Percentiles rank a stretch among this genome's conserved stretches.
Evolutionary conservation across 2,797 vertebrate genomes (phyloP).

Genomic region (Jordanella pulchra): DNA sequence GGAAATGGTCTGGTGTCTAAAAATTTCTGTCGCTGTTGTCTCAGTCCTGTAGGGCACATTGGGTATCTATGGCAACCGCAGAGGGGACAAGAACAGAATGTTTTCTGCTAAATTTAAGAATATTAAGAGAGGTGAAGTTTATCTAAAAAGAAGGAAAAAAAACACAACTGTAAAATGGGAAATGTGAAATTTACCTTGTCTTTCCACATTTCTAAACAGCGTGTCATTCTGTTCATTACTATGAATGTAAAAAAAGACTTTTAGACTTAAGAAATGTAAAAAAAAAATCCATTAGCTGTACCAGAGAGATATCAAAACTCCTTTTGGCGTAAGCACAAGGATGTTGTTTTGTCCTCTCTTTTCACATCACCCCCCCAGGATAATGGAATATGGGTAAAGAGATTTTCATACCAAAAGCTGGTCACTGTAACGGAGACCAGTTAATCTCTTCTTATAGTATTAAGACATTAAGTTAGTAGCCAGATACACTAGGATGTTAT

Average conservation of each 20-base stretch:
- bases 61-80: slow-evolving; percentile 69
- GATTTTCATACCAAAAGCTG: slow-evolving; percentile 53
- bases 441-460: slow-evolving; percentile 71
- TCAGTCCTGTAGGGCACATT: slow-evolving; percentile 43
- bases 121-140: slow-evolving; percentile 25
- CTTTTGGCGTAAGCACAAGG: slow-evolving; percentile 41
- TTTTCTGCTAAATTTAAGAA: slow-evolving; percentile 32
- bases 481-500: slow-evolving; percentile 63
- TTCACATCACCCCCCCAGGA: slow-evolving; percentile 27
- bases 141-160: slow-evolving; percentile 33
- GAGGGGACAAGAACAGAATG: slow-evolving; percentile 35
- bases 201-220: slow-evolving; percentile 9
- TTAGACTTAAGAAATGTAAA: slow-evolving; percentile 14
- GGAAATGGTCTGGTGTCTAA: slow-evolving; percentile 36
- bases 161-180: slow-evolving; percentile 2
- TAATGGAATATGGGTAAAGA: slow-evolving; percentile 42
- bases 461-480: slow-evolving; percentile 63
- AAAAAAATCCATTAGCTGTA: too few species aligned
- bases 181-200: slow-evolving; percentile 8
- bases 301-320: slow-evolving; percentile 16
- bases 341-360: slow-evolving; percentile 10
- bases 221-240: slow-evolving; percentile 14
- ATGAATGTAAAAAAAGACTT: slow-evolving; percentile 18
- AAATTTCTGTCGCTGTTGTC: slow-evolving; percentile 30
- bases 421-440: slow-evolving; percentile 63